Conservation (phyloP, 2,888 invertebrate species). For the Leptinotarsa rubiginosa region DNA sequence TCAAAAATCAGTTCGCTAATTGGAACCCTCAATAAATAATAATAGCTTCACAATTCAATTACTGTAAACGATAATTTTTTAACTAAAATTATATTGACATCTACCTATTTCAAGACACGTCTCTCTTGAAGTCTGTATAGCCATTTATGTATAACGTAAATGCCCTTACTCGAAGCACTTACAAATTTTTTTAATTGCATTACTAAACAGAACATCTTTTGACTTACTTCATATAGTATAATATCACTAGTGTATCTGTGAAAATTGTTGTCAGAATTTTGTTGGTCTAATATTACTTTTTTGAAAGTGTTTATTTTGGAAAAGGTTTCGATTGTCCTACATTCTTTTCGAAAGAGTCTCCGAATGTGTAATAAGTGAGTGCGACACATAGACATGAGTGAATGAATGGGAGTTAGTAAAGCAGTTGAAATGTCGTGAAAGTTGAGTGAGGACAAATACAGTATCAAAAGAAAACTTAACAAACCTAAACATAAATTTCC, state of each 20-base stretch:
- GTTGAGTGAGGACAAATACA: constrained; percentile 48
- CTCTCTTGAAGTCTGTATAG: constrained; percentile 41
- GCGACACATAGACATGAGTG: constrained; percentile 50
- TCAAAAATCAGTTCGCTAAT: constrained; percentile 29
- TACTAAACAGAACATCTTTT: constrained; percentile 30
- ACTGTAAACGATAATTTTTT: constrained; percentile 36
- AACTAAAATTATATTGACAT: constrained; percentile 37
- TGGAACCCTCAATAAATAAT: constrained; percentile 34
- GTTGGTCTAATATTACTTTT: constrained; percentile 47
- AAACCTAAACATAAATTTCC: constrained; percentile 66
- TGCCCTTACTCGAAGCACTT: constrained; percentile 38
- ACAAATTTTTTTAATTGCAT: constrained; percentile 37
- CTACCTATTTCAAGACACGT: constrained; percentile 39
- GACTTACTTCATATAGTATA: constrained; percentile 21
- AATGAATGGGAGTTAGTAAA: constrained; percentile 54
- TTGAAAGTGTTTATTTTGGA: constrained; percentile 24
- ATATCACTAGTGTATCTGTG: constrained; percentile 48
- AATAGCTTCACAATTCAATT: constrained; percentile 27
- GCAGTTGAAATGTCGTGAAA: constrained; percentile 32
- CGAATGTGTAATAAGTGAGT: constrained; percentile 23
- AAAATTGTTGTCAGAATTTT: constrained; percentile 65
- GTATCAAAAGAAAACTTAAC: constrained; percentile 62
- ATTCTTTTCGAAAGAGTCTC: constrained; percentile 14
- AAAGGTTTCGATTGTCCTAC: constrained; percentile 19
- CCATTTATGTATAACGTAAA: constrained; percentile 41